Conservation (phyloP, 1,140 invertebrate species). For the Homarus americanus region DNA sequence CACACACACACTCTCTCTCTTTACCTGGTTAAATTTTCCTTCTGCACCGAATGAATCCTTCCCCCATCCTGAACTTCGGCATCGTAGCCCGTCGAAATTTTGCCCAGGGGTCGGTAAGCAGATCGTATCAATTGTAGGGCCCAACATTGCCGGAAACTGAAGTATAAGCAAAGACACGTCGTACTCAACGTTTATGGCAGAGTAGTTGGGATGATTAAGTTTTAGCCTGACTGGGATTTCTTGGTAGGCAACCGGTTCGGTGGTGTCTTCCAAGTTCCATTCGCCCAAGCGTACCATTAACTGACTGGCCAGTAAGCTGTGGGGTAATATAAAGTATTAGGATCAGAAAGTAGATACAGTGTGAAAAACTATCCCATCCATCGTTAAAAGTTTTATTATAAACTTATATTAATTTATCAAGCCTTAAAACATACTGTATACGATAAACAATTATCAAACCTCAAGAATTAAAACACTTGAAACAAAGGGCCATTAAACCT, state of each 20-base stretch:
- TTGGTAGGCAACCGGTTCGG: slow-evolving; percentile 67
- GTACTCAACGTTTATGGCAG: slow-evolving; percentile 83
- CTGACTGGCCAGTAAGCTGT: slow-evolving; percentile 24
- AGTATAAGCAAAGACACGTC: slow-evolving; percentile 88
- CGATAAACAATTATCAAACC: no score
- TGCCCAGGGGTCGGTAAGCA: slow-evolving; percentile 83
- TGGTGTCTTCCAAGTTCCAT: slow-evolving; percentile 64
- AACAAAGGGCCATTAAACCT: no score
- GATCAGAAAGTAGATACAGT: no score
- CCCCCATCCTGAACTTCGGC: slow-evolving; percentile 17
- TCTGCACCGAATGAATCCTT: slow-evolving; percentile 24
- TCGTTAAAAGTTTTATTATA: no score
- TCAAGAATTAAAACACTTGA: no score
- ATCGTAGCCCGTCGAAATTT: slow-evolving; percentile 75
- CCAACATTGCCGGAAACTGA: slow-evolving; percentile 84
- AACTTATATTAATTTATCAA: no score
- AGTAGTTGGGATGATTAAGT: slow-evolving; percentile 85
- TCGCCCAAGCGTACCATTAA: slow-evolving; percentile 64
- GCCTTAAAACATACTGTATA: no score
- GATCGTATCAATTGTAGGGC: slow-evolving; percentile 86
- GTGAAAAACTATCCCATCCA: no score
- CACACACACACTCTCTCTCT: no score
- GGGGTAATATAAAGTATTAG: no score
- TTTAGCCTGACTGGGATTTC: slow-evolving; percentile 78
- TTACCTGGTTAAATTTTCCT: slow-evolving; percentile 48